A percentile compares a stretch with the other conserved stretches of the same genome.
Evolutionary conservation across 2,797 vertebrate genomes (phyloP).

Genomic region (Carcharodon carcharias): DNA sequence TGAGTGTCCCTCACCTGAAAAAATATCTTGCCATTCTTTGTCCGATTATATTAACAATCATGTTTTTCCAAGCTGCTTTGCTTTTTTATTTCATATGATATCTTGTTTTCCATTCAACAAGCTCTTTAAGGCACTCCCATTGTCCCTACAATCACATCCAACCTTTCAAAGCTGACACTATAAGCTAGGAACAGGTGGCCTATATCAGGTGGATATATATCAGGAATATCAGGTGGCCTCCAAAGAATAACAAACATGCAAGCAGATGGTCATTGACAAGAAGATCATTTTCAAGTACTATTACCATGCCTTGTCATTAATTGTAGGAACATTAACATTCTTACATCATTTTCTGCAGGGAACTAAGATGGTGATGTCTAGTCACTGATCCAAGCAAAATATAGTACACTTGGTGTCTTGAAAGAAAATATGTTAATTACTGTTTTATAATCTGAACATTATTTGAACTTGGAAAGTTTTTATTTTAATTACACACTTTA

Average conservation of each 20-base stretch:
- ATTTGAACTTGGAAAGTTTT: neutral
- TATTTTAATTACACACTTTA: neutral
- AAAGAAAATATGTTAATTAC: conserved; percentile 8
- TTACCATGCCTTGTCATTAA: neutral
- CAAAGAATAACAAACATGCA: neutral
- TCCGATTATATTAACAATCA: neutral
- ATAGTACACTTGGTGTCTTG: neutral
- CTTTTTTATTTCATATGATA: neutral
- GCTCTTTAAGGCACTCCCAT: neutral
- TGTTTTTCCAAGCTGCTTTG: neutral
- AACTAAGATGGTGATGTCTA: neutral
- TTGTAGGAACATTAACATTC: neutral
- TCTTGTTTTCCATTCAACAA: neutral
- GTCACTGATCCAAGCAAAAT: neutral
- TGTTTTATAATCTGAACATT: neutral
- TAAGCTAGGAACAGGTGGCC: neutral
- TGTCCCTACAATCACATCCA: neutral
- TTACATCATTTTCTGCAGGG: neutral
- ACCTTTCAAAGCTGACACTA: neutral
- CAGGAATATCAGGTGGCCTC: neutral
- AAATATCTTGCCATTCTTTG: neutral
- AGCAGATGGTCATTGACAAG: neutral
- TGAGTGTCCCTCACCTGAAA: neutral
- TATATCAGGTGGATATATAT: neutral
- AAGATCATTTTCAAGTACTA: neutral